Evolutionary conservation across 1,140 invertebrate genomes (phyloP).

Genomic region (Drosophila chauvacae): DNA sequence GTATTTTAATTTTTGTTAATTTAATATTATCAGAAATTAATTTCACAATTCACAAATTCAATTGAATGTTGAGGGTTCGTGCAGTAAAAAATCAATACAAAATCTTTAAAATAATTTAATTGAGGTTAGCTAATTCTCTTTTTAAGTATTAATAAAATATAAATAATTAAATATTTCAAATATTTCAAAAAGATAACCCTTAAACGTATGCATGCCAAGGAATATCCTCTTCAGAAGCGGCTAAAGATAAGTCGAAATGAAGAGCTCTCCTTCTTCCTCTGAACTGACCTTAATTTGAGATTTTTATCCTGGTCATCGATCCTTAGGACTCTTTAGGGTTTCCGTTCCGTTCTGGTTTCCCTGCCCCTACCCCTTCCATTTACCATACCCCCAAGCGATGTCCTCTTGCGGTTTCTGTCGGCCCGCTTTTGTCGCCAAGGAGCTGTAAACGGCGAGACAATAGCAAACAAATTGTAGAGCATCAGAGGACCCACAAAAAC

Average conservation of each 20-base stretch:
- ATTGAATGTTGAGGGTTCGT: too few relatives aligned
- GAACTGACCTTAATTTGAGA: slow-evolving; percentile 36
- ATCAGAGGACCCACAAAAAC: slow-evolving; percentile 58
- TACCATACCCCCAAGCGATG: slow-evolving; percentile 35
- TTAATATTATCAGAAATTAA: too few relatives aligned
- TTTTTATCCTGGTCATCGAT: slow-evolving; percentile 37
- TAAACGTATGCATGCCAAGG: not conserved
- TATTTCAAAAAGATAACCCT: not conserved
- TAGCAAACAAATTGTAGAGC: slow-evolving; percentile 60
- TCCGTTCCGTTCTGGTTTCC: slow-evolving; percentile 47
- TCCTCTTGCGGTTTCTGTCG: slow-evolving; percentile 56
- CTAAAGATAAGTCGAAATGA: not conserved
- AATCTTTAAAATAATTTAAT: not conserved
- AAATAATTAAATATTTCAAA: not conserved
- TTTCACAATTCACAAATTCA: too few relatives aligned
- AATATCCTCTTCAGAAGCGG: not conserved
- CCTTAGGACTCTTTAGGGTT: slow-evolving; percentile 12
- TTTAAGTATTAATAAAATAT: not conserved
- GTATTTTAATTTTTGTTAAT: too few relatives aligned
- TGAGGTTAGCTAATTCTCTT: not conserved
- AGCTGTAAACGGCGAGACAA: slow-evolving; percentile 44
- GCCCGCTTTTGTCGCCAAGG: slow-evolving; percentile 34
- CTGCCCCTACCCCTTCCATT: slow-evolving; percentile 2
- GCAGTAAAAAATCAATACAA: not conserved
- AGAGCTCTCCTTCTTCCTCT: not conserved